Evolutionary conservation across 2,888 invertebrate species (phyloP).

Genomic region (Eristalinus aeneus): DNA sequence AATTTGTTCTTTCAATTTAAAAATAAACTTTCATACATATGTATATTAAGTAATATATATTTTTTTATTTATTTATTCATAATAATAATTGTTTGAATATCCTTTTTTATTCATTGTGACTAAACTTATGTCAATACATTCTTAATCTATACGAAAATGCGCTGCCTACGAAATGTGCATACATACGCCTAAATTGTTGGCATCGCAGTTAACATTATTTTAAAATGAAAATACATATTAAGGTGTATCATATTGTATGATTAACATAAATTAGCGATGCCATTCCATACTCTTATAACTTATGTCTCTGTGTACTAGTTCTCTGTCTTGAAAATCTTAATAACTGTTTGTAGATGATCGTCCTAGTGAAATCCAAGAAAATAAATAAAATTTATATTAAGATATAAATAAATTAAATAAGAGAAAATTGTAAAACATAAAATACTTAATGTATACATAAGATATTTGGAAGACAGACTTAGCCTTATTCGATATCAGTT

Average conservation of each 20-base stretch:
- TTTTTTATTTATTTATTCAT: slow-evolving; percentile 43
- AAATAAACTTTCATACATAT: slow-evolving; percentile 1
- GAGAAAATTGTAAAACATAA: not conserved
- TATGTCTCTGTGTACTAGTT: slow-evolving; percentile 45
- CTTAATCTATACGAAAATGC: slow-evolving; percentile 12
- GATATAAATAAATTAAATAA: not conserved
- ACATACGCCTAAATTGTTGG: not conserved
- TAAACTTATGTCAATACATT: slow-evolving; percentile 26
- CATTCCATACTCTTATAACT: slow-evolving; percentile 43
- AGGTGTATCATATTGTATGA: not conserved
- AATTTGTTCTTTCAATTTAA: not conserved
- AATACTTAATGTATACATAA: slow-evolving; percentile 29
- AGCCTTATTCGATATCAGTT: slow-evolving; percentile 40
- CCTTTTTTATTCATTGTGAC: not conserved
- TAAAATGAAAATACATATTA: not conserved
- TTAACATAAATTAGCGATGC: slow-evolving; percentile 24
- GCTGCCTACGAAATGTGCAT: not conserved
- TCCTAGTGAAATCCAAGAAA: slow-evolving; percentile 57
- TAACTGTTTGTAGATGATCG: slow-evolving; percentile 44
- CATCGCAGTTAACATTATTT: slow-evolving; percentile 1
- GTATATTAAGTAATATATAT: slow-evolving; percentile 37
- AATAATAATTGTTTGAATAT: slow-evolving; percentile 38
- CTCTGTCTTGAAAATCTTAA: slow-evolving; percentile 43
- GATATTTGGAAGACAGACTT: slow-evolving; percentile 25
- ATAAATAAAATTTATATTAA: slow-evolving; percentile 31